phyloP scores from a whole-genome alignment of 2,113 vertebrate genomes.

The Regulus satrapa region DNA sequence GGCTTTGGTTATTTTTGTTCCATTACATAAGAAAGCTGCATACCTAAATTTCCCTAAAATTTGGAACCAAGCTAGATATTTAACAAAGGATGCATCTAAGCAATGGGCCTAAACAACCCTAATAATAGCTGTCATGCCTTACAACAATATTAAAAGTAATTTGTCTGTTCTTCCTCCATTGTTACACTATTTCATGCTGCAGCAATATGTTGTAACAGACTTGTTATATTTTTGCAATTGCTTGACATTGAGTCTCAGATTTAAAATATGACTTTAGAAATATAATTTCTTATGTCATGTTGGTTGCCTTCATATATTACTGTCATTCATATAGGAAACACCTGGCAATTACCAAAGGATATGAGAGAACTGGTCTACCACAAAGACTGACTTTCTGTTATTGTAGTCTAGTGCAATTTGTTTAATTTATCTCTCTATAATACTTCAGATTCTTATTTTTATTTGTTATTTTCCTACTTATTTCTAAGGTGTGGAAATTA shows the following conservation, averaged over 20 bases:
- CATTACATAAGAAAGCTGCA: neutral
- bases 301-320: neutral
- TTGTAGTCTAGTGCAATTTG: neutral
- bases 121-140: neutral
- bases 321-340: neutral
- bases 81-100: neutral
- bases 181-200: neutral
- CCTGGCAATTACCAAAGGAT: neutral
- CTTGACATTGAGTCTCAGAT: neutral
- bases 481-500: neutral
- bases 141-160: neutral
- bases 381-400: neutral
- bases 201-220: rapidly evolving
- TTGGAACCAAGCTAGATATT: neutral
- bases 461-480: neutral
- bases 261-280: neutral
- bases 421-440: neutral
- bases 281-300: neutral
- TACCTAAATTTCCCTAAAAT: neutral
- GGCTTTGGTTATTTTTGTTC: neutral
- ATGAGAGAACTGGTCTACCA: neutral
- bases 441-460: neutral
- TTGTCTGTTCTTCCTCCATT: neutral
- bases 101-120: neutral
- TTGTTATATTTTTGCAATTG: neutral